Evolutionary conservation across 2,888 invertebrate genomes (phyloP).

Genomic region (Sisyra terminalis): DNA sequence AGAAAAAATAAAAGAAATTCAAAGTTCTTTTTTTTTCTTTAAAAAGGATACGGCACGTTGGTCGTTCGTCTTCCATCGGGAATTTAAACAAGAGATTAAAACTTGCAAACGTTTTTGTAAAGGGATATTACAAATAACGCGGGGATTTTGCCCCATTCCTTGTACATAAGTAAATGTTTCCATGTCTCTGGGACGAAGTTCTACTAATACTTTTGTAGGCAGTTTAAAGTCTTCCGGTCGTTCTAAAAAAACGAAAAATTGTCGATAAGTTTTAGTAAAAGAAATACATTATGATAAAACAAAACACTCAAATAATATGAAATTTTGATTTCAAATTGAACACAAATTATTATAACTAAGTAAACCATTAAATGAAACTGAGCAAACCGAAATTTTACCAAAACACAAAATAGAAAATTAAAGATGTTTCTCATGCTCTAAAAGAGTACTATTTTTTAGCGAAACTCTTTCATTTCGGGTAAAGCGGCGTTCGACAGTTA

Average conservation of each 20-base stretch:
- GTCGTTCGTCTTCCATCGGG: slow-evolving; percentile 54
- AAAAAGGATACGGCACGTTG: slow-evolving; percentile 40
- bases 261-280: not conserved
- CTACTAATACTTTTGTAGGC: slow-evolving; percentile 59
- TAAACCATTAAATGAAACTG: too few species aligned
- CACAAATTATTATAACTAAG: too few species aligned
- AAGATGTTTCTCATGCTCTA: too few species aligned
- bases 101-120: slow-evolving; percentile 56
- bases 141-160: slow-evolving; percentile 76
- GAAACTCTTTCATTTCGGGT: too few species aligned
- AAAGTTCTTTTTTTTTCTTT: not conserved
- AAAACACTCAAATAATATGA: too few species aligned
- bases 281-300: too few species aligned
- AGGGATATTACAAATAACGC: slow-evolving; percentile 54
- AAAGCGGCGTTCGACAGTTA: too few species aligned
- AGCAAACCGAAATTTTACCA: too few species aligned
- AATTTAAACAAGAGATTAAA: slow-evolving; percentile 53
- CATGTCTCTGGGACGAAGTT: slow-evolving; percentile 61
- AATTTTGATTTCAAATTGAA: too few species aligned
- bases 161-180: slow-evolving; percentile 74
- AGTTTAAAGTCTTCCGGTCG: slow-evolving; percentile 57
- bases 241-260: slow-evolving; percentile 28
- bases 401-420: too few species aligned
- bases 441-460: too few species aligned
- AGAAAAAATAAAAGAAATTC: slow-evolving; percentile 1